Evolutionary conservation across 2,113 vertebrate genomes (phyloP).

Genomic region (Meles meles): DNA sequence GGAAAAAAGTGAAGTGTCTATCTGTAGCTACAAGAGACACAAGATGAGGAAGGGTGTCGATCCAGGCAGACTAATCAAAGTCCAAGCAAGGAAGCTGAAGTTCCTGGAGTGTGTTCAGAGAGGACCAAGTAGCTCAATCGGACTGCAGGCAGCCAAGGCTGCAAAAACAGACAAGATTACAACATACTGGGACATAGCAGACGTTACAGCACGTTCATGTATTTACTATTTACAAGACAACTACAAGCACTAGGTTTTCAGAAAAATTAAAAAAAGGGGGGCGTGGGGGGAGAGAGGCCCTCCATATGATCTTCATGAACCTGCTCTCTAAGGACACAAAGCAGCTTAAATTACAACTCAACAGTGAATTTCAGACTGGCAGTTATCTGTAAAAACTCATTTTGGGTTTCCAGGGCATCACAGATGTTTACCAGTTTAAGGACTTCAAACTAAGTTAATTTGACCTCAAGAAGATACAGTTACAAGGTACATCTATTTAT

Average conservation of each 20-base stretch:
- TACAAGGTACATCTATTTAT: conserved; percentile 21
- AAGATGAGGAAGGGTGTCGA: background rate
- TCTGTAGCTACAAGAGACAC: background rate
- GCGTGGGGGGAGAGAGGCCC: background rate
- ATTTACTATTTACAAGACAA: conserved; percentile 13
- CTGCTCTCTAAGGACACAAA: conserved; percentile 51
- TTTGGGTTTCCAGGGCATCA: conserved; percentile 2
- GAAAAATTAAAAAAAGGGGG: background rate
- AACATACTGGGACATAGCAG: background rate
- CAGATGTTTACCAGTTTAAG: conserved; percentile 7
- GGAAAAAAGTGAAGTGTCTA: background rate
- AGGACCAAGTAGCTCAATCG: background rate
- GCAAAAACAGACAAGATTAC: background rate
- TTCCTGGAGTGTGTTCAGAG: background rate
- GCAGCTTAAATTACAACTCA: conserved; percentile 52
- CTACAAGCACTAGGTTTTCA: background rate
- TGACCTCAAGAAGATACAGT: background rate
- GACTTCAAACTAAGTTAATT: background rate
- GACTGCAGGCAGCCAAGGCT: background rate
- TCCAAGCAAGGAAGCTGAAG: background rate
- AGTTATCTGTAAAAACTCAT: background rate
- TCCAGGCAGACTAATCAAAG: background rate
- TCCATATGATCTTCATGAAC: conserved; percentile 46
- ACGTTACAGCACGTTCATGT: background rate
- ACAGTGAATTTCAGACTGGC: conserved; percentile 25